A percentile compares a stretch with the other conserved stretches of the same genome.
These are phyloP conservation scores for Xanthia togata DNA, from an alignment of 2,888 invertebrate species.

Conservation along the genomic window DNA sequence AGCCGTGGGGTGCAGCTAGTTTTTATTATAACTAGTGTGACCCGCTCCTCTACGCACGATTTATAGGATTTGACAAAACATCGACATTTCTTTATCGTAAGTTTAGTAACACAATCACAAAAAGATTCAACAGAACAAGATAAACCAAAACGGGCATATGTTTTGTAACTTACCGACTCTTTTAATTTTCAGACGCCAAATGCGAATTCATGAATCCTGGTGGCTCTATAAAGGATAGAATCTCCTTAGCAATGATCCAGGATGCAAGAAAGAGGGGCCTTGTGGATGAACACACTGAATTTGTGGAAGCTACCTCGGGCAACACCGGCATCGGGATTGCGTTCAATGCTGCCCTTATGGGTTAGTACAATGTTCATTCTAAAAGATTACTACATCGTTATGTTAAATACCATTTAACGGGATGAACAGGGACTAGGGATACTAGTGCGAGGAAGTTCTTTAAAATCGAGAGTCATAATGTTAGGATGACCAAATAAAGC, in stretches of 20 bases:
- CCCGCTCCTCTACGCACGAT: too few relatives aligned
- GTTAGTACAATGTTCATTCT: conserved; percentile 51
- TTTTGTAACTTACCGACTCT: neutral
- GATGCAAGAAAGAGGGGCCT: conserved; percentile 96
- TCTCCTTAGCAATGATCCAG: conserved; percentile 96
- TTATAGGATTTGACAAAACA: too few relatives aligned
- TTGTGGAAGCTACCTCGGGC: conserved; percentile 98
- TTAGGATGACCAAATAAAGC: conserved; percentile 5
- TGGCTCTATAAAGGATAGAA: conserved; percentile 97
- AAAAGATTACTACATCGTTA: neutral
- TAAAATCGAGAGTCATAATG: neutral
- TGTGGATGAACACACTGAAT: conserved; percentile 94
- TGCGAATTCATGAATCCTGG: conserved; percentile 99
- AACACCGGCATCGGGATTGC: conserved; percentile 97
- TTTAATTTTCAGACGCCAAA: conserved; percentile 93
- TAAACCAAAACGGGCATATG: neutral
- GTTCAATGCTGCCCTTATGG: conserved; percentile 94
- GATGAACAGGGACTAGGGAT: neutral
- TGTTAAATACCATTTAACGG: neutral
- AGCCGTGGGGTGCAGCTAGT: too few relatives aligned
- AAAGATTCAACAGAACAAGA: neutral
- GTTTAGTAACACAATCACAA: too few relatives aligned
- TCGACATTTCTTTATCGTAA: too few relatives aligned
- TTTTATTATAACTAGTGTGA: neutral
- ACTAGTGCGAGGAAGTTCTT: too few relatives aligned